Conservation (phyloP, 2,888 invertebrate genomes). For the Xestia xanthographa region DNA sequence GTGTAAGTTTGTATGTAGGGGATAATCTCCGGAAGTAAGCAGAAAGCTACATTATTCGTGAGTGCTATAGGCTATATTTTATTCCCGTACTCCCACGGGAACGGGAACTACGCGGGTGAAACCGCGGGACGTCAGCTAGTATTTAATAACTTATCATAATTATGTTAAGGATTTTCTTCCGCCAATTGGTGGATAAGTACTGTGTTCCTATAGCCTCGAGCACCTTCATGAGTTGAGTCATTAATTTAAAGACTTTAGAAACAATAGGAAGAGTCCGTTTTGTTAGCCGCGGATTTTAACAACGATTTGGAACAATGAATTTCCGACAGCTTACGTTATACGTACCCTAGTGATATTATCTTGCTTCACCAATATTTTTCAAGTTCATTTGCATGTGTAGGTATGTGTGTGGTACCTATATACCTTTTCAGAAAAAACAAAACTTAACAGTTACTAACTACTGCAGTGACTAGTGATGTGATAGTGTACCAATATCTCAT, state of each 20-base stretch:
- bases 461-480: background rate
- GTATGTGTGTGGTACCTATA: background rate
- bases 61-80: too few relatives aligned
- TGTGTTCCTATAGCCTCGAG: conserved; percentile 58
- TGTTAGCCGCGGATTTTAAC: conserved; percentile 59
- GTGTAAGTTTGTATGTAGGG: too few relatives aligned
- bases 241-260: conserved; percentile 49
- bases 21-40: too few relatives aligned
- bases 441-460: background rate
- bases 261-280: conserved; percentile 66
- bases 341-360: conserved; percentile 14
- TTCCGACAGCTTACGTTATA: conserved; percentile 63
- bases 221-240: conserved; percentile 28
- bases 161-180: conserved; percentile 52
- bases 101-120: too few relatives aligned
- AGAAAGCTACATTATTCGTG: too few relatives aligned
- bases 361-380: conserved; percentile 40
- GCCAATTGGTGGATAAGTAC: conserved; percentile 35
- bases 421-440: background rate
- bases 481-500: background rate
- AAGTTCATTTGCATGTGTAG: conserved; percentile 21
- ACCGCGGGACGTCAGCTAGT: too few relatives aligned
- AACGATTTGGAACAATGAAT: conserved; percentile 70
- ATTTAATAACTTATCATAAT: conserved; percentile 1
- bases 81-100: too few relatives aligned